A percentile compares a stretch with the other conserved stretches of the same genome.
Conservation (phyloP, 2,113 vertebrate species). For the Lepisosteus oculatus region DNA sequence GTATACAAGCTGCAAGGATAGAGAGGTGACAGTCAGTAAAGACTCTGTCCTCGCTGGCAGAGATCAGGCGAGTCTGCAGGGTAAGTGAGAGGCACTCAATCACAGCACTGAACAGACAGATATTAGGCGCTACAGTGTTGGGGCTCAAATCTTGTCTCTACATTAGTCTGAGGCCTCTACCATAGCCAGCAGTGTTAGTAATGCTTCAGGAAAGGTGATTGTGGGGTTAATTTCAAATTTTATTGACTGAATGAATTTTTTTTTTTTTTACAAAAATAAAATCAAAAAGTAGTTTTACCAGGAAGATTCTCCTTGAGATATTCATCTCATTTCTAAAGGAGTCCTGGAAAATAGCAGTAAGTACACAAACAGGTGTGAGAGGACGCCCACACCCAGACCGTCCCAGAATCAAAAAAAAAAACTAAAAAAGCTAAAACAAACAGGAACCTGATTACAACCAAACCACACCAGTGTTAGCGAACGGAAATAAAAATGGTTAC, state of each 20-base stretch:
- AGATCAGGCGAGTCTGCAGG: not conserved
- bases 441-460: not conserved
- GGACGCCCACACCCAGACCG: constrained; percentile 3
- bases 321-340: constrained; percentile 54
- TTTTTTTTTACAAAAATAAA: constrained; percentile 12
- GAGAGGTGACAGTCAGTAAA: not conserved
- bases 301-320: constrained; percentile 52
- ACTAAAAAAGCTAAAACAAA: not conserved
- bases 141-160: constrained; percentile 19
- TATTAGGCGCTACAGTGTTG: not conserved
- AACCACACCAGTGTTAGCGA: not conserved
- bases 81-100: not conserved
- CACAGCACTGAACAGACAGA: not conserved
- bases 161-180: not conserved
- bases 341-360: constrained; percentile 40
- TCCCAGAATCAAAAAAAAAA: not conserved
- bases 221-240: not conserved
- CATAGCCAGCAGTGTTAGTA: constrained; percentile 1
- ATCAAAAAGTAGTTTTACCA: constrained; percentile 35
- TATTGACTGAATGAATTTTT: not conserved
- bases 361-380: constrained; percentile 34
- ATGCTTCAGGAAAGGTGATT: not conserved
- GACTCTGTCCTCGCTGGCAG: not conserved
- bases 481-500: not conserved
- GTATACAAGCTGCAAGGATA: constrained; percentile 86